Conservation (phyloP, 2,797 vertebrate species). For the Coranthus polyacanthus region DNA sequence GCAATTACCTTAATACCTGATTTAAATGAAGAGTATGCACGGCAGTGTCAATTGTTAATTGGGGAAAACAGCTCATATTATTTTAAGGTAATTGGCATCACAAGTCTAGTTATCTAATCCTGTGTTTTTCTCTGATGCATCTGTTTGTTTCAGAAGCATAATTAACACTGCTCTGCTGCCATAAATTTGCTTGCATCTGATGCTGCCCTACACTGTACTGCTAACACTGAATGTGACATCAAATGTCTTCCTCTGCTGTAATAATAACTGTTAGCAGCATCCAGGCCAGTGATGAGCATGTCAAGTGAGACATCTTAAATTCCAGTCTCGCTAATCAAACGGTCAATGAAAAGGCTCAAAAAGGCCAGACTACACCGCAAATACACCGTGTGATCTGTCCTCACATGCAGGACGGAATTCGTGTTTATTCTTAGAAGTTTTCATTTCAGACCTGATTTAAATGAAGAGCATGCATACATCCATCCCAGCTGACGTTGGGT, state of each 20-base stretch:
- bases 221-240: neutral
- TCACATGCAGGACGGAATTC: too few species aligned
- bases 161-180: constrained; percentile 4
- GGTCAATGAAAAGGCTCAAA: too few species aligned
- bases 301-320: too few species aligned
- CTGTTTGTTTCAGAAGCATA: constrained; percentile 28
- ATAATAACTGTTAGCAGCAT: constrained; percentile 4
- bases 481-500: too few species aligned
- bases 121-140: constrained; percentile 28
- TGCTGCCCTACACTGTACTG: constrained; percentile 2
- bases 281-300: constrained; percentile 17
- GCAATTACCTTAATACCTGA: constrained; percentile 79
- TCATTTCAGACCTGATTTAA: too few species aligned
- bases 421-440: too few species aligned
- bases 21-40: constrained; percentile 68
- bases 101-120: constrained; percentile 51
- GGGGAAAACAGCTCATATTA: constrained; percentile 64
- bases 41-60: constrained; percentile 72
- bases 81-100: constrained; percentile 58
- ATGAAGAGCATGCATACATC: too few species aligned
- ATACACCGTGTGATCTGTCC: too few species aligned
- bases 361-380: too few species aligned
- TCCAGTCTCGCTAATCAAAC: too few species aligned
- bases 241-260: constrained; percentile 19
- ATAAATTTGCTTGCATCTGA: constrained; percentile 5